A percentile compares a stretch with the other conserved stretches of the same genome.
Conservation (phyloP, 1,140 invertebrate genomes). For the Lethrus apterus region DNA sequence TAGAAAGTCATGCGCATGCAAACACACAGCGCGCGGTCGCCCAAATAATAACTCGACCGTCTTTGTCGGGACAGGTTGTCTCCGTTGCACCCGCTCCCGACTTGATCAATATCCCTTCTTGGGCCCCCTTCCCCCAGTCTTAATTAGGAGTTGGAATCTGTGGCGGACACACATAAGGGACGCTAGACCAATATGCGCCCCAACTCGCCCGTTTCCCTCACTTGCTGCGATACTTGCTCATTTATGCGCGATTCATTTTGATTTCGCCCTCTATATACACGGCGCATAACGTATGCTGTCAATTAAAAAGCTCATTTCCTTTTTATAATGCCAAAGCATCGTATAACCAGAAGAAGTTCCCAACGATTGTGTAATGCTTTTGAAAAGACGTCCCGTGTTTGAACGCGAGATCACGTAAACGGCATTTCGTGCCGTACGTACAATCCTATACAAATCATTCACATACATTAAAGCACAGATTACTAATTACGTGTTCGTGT, state of each 20-base stretch:
- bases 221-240: constrained; percentile 15
- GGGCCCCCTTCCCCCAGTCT: constrained; percentile 40
- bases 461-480: too few species aligned
- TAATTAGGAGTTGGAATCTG: constrained; percentile 61
- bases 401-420: too few species aligned
- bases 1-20: constrained; percentile 34
- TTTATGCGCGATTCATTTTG: constrained; percentile 26
- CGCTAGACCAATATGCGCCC: constrained; percentile 41
- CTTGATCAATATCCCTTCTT: constrained; percentile 43
- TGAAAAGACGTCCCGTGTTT: too few species aligned
- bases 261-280: constrained; percentile 22
- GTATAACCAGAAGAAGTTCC: too few species aligned
- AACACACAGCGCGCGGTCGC: constrained; percentile 29
- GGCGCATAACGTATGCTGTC: too few species aligned
- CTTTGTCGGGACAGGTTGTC: constrained; percentile 25
- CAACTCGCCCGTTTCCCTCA: constrained; percentile 12
- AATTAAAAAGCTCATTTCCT: constrained; percentile 15
- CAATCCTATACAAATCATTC: too few species aligned
- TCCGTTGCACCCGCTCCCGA: constrained; percentile 30
- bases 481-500: too few species aligned
- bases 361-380: too few species aligned
- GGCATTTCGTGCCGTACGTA: too few species aligned
- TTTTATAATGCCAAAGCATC: not conserved
- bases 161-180: constrained; percentile 57
- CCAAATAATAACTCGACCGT: constrained; percentile 40